Evolutionary conservation across 2,113 vertebrate genomes (phyloP).

Genomic region (Ibidorhyncha struthersii): DNA sequence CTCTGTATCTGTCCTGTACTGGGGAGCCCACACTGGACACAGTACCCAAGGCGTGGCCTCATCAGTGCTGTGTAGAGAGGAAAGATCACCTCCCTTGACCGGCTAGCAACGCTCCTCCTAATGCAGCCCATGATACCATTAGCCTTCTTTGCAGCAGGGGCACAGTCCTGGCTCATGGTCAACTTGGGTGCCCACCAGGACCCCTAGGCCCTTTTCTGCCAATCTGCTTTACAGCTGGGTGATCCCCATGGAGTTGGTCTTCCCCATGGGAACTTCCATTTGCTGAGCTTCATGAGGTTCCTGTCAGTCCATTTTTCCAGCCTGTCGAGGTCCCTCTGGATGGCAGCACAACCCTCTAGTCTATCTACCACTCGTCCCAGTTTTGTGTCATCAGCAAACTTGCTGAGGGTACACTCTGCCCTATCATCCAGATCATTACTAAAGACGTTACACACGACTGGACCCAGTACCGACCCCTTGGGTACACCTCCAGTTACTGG

Average conservation of each 20-base stretch:
- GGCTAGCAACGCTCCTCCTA: not conserved
- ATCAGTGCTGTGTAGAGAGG: too few relatives aligned
- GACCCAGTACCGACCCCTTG: not conserved
- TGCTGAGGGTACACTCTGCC: not conserved
- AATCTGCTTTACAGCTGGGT: not conserved
- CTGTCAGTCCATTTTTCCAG: not conserved
- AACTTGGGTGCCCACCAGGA: not conserved
- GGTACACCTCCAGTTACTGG: not conserved
- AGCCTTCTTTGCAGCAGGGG: not conserved
- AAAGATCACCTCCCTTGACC: not conserved
- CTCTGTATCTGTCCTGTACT: not conserved
- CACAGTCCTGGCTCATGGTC: not conserved
- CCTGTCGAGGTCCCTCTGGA: not conserved
- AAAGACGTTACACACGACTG: not conserved
- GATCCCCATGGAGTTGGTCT: not conserved
- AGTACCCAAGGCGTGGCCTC: not conserved
- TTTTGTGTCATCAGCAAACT: not conserved
- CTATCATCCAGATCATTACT: not conserved
- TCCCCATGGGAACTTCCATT: not conserved
- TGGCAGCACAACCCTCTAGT: not conserved
- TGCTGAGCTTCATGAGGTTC: not conserved
- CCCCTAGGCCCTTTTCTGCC: not conserved
- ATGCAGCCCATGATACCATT: not conserved
- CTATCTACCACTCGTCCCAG: not conserved
- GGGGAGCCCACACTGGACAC: not conserved